Base-by-base conservation (phyloP, 2,113 vertebrate genomes). In the Isichthys henryi region DNA sequence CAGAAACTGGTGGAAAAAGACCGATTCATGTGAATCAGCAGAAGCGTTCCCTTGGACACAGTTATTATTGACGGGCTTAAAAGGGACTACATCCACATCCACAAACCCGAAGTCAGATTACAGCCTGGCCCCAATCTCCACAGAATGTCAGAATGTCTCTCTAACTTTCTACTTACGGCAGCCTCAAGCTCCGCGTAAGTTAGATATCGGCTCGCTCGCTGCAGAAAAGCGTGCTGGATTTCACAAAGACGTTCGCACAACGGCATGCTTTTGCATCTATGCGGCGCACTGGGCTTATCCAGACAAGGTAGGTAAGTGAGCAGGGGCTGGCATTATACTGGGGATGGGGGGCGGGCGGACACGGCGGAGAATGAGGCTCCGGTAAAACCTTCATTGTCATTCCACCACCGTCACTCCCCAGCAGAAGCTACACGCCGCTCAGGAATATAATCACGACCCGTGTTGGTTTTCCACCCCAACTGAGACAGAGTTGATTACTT, bases 401-500 rank as follows among this genome's bases (percentile, higher is more conserved):
- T 94, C 94, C 8, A 7, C 92, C 91, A 92, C 93, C 93, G 94
- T 94, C 90, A 89, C 56, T 94, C 94, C 93, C 93, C 77, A 90
- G 93, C 91, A 93, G 92, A 90, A 52, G 91, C 90, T 89, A 50
- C 88, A 35, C 92, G 93, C 82, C 88, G 83, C 91, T 92, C 91
- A 91, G 94, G 93, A 93, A 94, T 94, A 93, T 94, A 95, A 95
- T 95, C 94, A 94, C 93, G 92, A 91, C 91, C 91, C 93, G 93
- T 95, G 95, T 94, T 93, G 93, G 94, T 93, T 90, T 48, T 91
- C 70, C 90, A 92, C 92, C 95, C 93, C 93, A 91, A 93, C 93
- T 93, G 94, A 95, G 95, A 95, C 93, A 74, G 92, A 93, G 92
- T 90, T 94, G 94, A 95, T 94, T 95, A 94, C 94, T 94, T 94